Base-by-base conservation (phyloP, 2,113 vertebrate species). In the Murina feae region DNA sequence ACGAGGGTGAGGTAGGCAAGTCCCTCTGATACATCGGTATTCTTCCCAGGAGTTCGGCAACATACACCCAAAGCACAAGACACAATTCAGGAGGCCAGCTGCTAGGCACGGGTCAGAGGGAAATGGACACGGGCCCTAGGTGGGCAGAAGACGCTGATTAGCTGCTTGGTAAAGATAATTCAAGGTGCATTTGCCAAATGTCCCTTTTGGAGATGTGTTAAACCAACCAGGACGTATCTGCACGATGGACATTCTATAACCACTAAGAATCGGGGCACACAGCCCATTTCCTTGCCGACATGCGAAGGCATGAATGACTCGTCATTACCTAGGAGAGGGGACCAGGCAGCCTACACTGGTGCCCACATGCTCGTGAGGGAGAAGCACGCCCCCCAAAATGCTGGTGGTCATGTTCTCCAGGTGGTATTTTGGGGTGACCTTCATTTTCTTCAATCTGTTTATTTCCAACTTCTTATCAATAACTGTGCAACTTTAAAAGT, bases 21-120 rank as follows among this genome's bases (percentile, higher is more conserved):
- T 53, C 7, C 51, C 74, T 28, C 13, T 28, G 21, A 32, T 5
- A 2, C 4, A 5, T 4, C 20, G 37, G 14, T 8, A 3, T 2
- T 13, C 32, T 25, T 69, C 20, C 68, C 1, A 32, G 63, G 49
- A 69, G 25, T 51, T 5, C 2, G 42, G 32, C 9, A 4, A 21
- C n/a, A 55, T 0, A 7, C 0, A 2, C 4, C 20, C 18, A 47
- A 0, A 1, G 18, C 11, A 35, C 0, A 23, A 2, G 0, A 5
- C 16, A 16, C 39, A 42, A 20, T 42, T 30, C 35, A 30, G 37
- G 75, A 65, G 44, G 72, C 47, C 1, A 0, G 25, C 0, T 4
- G 30, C 47, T 16, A 1, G 42, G 60, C n/a, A 18, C 9, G 1
- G 11, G 37, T 37, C n/a, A 20, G 0, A 10, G 30, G 37, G 20